These are phyloP conservation scores for Canis aureus DNA, from an alignment of 2,113 vertebrate species.

Conservation along the genomic window DNA sequence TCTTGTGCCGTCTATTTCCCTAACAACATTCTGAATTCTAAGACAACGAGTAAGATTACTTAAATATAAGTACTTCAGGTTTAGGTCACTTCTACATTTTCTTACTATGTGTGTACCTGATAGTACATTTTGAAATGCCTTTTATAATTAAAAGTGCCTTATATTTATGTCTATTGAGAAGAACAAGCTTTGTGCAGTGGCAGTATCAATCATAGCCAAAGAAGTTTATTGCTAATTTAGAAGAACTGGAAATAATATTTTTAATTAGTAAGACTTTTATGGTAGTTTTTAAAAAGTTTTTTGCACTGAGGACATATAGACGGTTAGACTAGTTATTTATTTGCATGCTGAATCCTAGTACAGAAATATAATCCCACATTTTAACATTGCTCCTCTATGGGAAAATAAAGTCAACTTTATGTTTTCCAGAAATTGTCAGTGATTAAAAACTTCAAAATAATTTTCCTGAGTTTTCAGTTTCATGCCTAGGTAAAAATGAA, in stretches of 20 bases:
- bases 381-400: not conserved
- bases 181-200: not conserved
- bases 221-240: not conserved
- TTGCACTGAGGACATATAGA: not conserved
- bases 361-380: not conserved
- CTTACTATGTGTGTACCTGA: not conserved
- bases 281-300: not conserved
- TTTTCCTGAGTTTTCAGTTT: conserved; percentile 21
- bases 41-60: conserved; percentile 25
- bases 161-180: not conserved
- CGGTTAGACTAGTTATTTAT: not conserved
- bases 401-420: conserved; percentile 44
- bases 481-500: conserved; percentile 16
- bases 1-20: not conserved
- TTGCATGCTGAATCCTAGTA: not conserved
- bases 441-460: conserved; percentile 17
- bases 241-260: conserved; percentile 20
- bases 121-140: not conserved
- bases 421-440: conserved; percentile 39
- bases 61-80: not conserved
- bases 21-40: conserved; percentile 32
- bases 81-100: not conserved
- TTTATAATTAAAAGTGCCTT: not conserved
- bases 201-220: too few relatives aligned
- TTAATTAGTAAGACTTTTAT: conserved; percentile 13